These are phyloP conservation scores for Seriola dumerili DNA, from an alignment of 2,113 vertebrate genomes.

Conservation along the genomic window DNA sequence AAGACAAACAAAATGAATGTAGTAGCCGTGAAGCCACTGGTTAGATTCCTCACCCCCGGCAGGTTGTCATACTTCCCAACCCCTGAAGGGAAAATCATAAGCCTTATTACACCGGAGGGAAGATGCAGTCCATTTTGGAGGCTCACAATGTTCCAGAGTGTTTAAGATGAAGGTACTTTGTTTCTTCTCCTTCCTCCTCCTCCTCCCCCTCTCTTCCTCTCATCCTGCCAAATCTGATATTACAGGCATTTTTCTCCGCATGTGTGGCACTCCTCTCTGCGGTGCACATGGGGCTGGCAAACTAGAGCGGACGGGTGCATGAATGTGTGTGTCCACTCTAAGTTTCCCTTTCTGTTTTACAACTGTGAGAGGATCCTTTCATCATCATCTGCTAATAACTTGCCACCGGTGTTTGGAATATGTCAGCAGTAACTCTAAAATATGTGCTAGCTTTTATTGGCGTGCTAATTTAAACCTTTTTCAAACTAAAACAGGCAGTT, in stretches of 20 bases:
- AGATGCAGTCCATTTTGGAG: conserved; percentile 57
- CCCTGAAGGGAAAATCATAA: conserved; percentile 60
- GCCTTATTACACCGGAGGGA: conserved; percentile 41
- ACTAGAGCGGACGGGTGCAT: not conserved
- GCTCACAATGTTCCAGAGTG: conserved; percentile 49
- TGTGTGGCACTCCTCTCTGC: conserved; percentile 36
- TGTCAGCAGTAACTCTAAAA: not conserved
- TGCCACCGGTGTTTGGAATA: not conserved
- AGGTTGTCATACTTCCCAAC: conserved; percentile 25
- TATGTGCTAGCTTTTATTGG: not conserved
- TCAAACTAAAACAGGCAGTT: not conserved
- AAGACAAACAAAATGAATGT: conserved; percentile 52
- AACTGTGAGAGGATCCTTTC: not conserved
- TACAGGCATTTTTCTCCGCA: conserved; percentile 57
- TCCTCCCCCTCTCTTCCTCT: conserved; percentile 12
- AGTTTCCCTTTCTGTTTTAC: not conserved
- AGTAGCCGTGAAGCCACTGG: conserved; percentile 13
- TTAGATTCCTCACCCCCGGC: conserved; percentile 30
- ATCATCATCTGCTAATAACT: not conserved
- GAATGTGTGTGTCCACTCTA: conserved; percentile 6
- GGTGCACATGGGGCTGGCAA: conserved; percentile 30
- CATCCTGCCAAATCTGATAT: conserved; percentile 58
- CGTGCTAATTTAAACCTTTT: not conserved
- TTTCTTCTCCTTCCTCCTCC: conserved; percentile 34
- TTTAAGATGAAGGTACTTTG: conserved; percentile 24